Evolutionary conservation across 2,797 vertebrate species (phyloP).

Genomic region (Hirundo rustica): DNA sequence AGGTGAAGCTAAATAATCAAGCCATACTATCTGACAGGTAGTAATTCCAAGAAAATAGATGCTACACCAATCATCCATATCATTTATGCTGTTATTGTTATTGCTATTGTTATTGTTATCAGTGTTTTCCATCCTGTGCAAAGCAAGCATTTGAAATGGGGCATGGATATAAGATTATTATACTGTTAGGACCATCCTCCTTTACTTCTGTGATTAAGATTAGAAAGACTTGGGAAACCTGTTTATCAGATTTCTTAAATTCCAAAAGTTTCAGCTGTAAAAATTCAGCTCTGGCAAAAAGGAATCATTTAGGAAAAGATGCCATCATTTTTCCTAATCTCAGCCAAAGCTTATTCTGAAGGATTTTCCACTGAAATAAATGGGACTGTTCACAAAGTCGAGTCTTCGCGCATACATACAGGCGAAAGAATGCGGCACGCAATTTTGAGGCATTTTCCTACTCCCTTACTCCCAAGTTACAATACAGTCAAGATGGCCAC

Average conservation of each 20-base stretch:
- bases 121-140: neutral
- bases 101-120: neutral
- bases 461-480: neutral
- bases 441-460: neutral
- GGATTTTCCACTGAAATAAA: conserved; percentile 4
- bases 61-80: neutral
- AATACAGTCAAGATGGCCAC: neutral
- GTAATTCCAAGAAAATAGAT: neutral
- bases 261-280: neutral
- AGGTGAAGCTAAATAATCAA: neutral
- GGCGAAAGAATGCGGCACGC: neutral
- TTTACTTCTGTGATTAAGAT: neutral
- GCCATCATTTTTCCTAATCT: neutral
- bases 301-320: neutral
- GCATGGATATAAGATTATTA: neutral
- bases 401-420: neutral
- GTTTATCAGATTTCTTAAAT: neutral
- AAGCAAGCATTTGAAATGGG: neutral
- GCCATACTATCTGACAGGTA: neutral
- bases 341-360: neutral
- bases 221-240: neutral
- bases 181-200: neutral
- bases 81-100: neutral
- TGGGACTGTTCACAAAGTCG: neutral
- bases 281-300: neutral